A percentile compares a stretch with the other conserved stretches of the same genome.
phyloP scores from a whole-genome alignment of 2,113 vertebrate species.

The Sorex fumeus region DNA sequence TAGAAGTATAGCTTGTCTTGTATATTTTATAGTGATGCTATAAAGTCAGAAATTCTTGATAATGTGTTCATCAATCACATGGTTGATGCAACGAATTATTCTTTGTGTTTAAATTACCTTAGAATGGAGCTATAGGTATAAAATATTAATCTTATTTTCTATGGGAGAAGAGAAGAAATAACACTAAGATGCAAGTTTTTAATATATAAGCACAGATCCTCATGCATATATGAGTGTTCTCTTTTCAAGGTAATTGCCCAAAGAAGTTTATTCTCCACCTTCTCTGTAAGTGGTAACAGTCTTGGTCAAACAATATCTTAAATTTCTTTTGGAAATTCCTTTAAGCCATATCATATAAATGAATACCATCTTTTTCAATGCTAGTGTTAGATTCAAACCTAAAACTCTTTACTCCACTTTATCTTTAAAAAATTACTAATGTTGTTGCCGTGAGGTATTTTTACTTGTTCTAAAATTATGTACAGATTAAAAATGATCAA shows the following conservation, averaged over 20 bases:
- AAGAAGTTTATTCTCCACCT: background rate
- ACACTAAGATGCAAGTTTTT: slow-evolving; percentile 49
- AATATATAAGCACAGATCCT: background rate
- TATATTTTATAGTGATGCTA: slow-evolving; percentile 2
- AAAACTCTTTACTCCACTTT: background rate
- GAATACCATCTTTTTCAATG: background rate
- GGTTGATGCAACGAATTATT: background rate
- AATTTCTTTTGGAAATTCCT: background rate
- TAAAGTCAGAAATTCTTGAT: background rate
- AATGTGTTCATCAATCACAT: slow-evolving; percentile 30
- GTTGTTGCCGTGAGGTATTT: background rate
- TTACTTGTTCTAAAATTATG: background rate
- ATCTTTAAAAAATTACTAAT: background rate
- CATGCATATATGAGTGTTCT: background rate
- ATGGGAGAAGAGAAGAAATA: background rate
- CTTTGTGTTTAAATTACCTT: slow-evolving; percentile 27
- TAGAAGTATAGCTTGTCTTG: background rate
- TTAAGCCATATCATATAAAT: background rate
- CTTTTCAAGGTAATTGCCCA: background rate
- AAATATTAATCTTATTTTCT: slow-evolving; percentile 17
- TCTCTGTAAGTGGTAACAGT: background rate
- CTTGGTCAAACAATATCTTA: background rate
- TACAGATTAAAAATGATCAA: background rate
- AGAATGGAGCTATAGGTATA: background rate
- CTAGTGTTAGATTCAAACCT: background rate